phyloP scores from a whole-genome alignment of 1,140 invertebrate species.

The Drosophila equinoxialis region DNA sequence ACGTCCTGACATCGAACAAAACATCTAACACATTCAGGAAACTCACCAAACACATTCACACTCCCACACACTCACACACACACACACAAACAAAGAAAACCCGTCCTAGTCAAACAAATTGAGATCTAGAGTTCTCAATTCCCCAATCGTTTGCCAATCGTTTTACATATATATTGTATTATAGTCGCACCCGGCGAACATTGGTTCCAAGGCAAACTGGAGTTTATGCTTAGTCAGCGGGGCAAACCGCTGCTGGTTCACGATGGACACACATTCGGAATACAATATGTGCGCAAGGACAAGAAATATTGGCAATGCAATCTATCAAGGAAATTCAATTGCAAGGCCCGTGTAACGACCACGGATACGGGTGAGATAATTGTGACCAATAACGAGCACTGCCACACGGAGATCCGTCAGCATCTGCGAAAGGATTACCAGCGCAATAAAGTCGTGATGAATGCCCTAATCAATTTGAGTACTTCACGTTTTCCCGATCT shows the following conservation, averaged over 20 bases:
- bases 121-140: constrained; percentile 16
- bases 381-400: constrained; percentile 83
- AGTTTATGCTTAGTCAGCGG: constrained; percentile 83
- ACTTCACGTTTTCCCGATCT: constrained; percentile 53
- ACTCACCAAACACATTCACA: constrained; percentile 5
- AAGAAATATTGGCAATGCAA: constrained; percentile 83
- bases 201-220: constrained; percentile 82
- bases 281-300: constrained; percentile 83
- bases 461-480: constrained; percentile 75
- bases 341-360: constrained; percentile 82
- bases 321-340: constrained; percentile 82
- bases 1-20: constrained; percentile 62
- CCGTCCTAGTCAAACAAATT: background rate
- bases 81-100: constrained; percentile 9
- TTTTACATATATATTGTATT: constrained; percentile 62
- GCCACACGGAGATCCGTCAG: constrained; percentile 82
- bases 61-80: constrained; percentile 9
- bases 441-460: constrained; percentile 82
- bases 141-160: constrained; percentile 44
- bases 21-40: constrained; percentile 19
- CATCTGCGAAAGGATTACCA: constrained; percentile 83
- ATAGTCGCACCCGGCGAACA: constrained; percentile 82
- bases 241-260: constrained; percentile 82
- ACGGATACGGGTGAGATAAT: constrained; percentile 83
- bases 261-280: constrained; percentile 82